Evolutionary conservation across 2,797 vertebrate genomes (phyloP), one percentile per base, ranked within the genome.

Genomic region (Paguma larvata): DNA sequence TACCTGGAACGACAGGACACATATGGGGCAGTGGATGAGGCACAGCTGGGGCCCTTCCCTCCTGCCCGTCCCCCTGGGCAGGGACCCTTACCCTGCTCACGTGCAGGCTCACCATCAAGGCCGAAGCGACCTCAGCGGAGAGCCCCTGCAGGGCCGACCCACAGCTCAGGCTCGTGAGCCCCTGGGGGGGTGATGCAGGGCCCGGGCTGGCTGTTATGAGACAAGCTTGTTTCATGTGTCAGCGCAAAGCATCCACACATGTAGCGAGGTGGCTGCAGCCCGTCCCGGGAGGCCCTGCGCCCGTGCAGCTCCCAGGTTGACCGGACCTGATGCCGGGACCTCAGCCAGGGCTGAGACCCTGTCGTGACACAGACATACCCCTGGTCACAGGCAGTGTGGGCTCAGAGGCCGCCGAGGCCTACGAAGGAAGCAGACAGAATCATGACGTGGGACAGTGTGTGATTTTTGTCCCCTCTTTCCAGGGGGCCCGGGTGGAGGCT

Each of bases 171-270:
- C 95, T 85, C 92, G 5, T 10, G 41, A 27, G 93, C 93, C 98
- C 96, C 94, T 94, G 97, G 91, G 95, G 65, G 13, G 48, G 48
- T 11, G 93, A 62, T 59, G 0, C 38, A 79, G 98, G 98, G 96
- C 95, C 98, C 94, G 85, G 98, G 84, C 85, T 70, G 97, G 95
- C 97, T 84, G 59, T 38, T 38, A 38, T 86, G 95, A 91, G 85
- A 97, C 97, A 91, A 97, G 97, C 94, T 96, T 85, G 96, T 96
- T 98, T 97, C 98, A 98, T 92, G 97, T 90, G 11, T 84, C 72
- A 93, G n/a, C 97, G 96, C 96, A 97, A 97, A 98, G 96, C 97
- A 97, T 98, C 98, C 96, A 97, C 98, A 98, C 91, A 96, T 95
- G 92, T 83, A 72, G 96, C 97, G 93, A 94, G 96, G 97, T 56